phyloP scores from a whole-genome alignment of 1,140 invertebrate species.

The Phymorhynchus buccinoides region DNA sequence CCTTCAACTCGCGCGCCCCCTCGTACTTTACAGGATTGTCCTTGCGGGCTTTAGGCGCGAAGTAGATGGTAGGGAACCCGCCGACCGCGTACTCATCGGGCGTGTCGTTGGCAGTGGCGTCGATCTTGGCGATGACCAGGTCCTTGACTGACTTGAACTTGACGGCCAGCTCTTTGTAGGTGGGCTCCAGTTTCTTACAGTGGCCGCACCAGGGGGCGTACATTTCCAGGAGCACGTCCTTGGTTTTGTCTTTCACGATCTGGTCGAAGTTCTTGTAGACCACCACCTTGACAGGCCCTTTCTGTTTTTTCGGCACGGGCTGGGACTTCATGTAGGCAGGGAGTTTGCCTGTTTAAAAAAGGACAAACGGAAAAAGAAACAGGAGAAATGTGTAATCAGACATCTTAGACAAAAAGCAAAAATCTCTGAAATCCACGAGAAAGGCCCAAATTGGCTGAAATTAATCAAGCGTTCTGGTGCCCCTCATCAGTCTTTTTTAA shows the following conservation, averaged over 20 bases:
- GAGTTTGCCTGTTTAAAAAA: conserved; percentile 76
- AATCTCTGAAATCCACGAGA: no score
- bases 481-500: not conserved
- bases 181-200: conserved; percentile 94
- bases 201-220: conserved; percentile 99
- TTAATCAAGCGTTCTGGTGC: no score
- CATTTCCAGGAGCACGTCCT: conserved; percentile 96
- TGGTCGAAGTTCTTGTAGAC: conserved; percentile 98
- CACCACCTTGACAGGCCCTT: conserved; percentile 88
- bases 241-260: conserved; percentile 89
- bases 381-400: no score
- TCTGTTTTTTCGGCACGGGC: conserved; percentile 88
- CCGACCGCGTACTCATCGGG: conserved; percentile 89
- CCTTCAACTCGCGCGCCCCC: conserved; percentile 92
- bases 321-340: conserved; percentile 96
- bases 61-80: conserved; percentile 97
- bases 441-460: no score
- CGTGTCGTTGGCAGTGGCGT: conserved; percentile 98
- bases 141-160: conserved; percentile 87
- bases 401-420: no score
- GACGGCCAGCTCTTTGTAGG: conserved; percentile 93
- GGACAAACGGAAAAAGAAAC: not conserved
- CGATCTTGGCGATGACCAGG: conserved; percentile 95
- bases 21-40: conserved; percentile 88
- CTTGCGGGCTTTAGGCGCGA: conserved; percentile 90